A percentile compares a stretch with the other conserved stretches of the same genome.
phyloP scores from a whole-genome alignment of 2,113 vertebrate genomes.

The Grammomys dolichurus region DNA sequence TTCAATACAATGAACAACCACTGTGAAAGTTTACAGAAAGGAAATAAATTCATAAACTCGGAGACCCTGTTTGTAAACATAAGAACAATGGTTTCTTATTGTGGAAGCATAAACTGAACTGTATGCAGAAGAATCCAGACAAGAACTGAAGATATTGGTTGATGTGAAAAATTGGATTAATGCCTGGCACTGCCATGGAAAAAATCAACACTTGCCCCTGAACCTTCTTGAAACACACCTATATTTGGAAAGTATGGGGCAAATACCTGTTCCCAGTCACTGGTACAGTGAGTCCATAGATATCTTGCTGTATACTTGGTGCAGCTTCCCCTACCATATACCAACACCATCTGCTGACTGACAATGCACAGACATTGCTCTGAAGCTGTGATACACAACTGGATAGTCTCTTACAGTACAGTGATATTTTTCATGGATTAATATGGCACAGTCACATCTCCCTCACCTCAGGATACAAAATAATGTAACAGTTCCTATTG shows the following conservation, averaged over 20 bases:
- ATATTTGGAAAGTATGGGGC: not conserved
- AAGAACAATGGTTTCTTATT: not conserved
- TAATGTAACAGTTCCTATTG: fast-evolving
- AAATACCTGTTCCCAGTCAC: fast-evolving
- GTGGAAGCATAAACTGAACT: not conserved
- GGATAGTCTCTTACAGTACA: not conserved
- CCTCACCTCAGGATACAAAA: fast-evolving
- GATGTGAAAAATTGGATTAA: not conserved
- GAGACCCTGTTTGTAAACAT: too few relatives aligned
- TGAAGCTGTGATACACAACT: fast-evolving
- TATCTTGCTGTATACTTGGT: fast-evolving
- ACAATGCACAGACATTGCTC: too few relatives aligned
- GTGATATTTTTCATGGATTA: not conserved
- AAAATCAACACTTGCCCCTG: fast-evolving
- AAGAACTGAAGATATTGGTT: not conserved
- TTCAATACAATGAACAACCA: too few relatives aligned
- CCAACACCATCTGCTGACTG: fast-evolving
- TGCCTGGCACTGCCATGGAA: fast-evolving
- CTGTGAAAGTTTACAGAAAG: not conserved
- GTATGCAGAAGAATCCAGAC: not conserved
- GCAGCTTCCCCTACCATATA: not conserved
- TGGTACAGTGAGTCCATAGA: fast-evolving
- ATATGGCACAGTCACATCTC: not conserved
- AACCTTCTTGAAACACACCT: not conserved
- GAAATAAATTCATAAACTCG: not conserved